Evolutionary conservation across 2,113 vertebrate genomes (phyloP).

Genomic region (Grantiella picta): DNA sequence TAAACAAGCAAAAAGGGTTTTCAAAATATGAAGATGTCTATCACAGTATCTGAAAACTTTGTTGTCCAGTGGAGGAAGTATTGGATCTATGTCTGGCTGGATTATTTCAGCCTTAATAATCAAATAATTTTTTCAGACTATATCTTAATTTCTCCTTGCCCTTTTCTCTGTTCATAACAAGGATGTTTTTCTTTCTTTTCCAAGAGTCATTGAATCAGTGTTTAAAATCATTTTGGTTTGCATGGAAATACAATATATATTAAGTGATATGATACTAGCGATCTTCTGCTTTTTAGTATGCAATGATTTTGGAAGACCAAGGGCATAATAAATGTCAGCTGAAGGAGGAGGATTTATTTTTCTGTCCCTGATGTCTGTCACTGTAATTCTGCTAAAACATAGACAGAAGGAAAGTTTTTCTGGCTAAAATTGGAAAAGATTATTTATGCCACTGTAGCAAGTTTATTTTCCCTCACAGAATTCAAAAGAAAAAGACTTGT

Average conservation of each 20-base stretch:
- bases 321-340: background rate
- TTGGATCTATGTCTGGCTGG: background rate
- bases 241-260: background rate
- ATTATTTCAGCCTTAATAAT: background rate
- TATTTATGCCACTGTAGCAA: background rate
- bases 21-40: background rate
- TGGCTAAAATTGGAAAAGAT: background rate
- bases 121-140: background rate
- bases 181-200: background rate
- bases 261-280: background rate
- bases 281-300: background rate
- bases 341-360: too few relatives aligned
- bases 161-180: background rate
- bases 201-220: background rate
- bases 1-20: background rate
- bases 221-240: background rate
- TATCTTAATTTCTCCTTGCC: background rate
- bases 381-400: background rate
- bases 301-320: background rate
- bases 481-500: background rate
- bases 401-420: background rate
- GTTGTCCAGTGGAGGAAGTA: background rate
- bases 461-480: background rate
- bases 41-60: background rate
- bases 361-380: background rate